Evolutionary conservation across 2,888 invertebrate genomes (phyloP).

Genomic region (Amphipyra berbera): DNA sequence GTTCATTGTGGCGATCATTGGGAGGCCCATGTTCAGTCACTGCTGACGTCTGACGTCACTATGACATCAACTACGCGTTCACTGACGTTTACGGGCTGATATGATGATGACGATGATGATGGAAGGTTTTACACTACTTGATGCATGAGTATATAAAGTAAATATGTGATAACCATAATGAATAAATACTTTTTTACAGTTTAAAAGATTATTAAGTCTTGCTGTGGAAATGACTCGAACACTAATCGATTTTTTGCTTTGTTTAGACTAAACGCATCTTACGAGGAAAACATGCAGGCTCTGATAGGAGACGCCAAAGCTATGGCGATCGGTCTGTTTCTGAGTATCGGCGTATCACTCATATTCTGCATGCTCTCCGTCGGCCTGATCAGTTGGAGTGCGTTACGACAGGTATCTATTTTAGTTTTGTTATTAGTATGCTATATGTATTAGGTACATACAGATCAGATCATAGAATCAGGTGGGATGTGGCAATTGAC

Average conservation of each 20-base stretch:
- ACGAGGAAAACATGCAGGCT: slow-evolving; percentile 87
- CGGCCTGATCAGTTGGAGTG: slow-evolving; percentile 90
- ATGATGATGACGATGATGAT: no score
- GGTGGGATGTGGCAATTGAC: background rate
- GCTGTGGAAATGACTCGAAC: no score
- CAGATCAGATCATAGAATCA: slow-evolving; percentile 15
- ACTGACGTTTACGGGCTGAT: no score
- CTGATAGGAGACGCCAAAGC: slow-evolving; percentile 88
- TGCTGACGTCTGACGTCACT: no score
- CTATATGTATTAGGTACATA: background rate
- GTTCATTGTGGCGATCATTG: no score
- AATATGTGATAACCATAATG: no score
- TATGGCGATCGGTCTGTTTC: slow-evolving; percentile 86
- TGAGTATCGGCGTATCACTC: slow-evolving; percentile 74
- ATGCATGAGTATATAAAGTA: no score
- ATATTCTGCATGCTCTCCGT: slow-evolving; percentile 85
- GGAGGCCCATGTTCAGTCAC: no score
- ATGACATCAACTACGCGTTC: no score
- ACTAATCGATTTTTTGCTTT: slow-evolving; percentile 10
- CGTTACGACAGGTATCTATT: slow-evolving; percentile 84
- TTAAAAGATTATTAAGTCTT: background rate
- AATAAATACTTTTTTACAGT: no score
- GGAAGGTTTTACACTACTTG: no score
- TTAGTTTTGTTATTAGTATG: slow-evolving; percentile 1
- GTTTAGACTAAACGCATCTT: slow-evolving; percentile 81